Base-by-base conservation (phyloP, 2,888 invertebrate genomes). In the Arge pagana region DNA sequence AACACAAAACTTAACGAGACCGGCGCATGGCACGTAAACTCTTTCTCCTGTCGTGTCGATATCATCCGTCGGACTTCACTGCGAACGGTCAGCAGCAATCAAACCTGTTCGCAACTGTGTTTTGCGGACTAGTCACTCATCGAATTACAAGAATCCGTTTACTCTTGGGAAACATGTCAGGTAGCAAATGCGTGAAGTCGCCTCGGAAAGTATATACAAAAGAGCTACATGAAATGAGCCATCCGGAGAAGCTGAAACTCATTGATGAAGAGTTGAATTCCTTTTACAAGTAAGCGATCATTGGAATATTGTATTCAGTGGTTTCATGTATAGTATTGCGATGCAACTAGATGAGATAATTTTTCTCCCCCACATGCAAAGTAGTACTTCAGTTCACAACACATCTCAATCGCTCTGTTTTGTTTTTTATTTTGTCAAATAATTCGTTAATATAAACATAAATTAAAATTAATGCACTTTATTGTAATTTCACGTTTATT, bases 251-350 rank as follows among this genome's bases (percentile, higher is more conserved):
- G 53, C 57, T 76, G 23, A 66, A 65, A 45, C 68, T 76, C 51
- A 75, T 76, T 49, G 76, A 76, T 51, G 76, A 76, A 48, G 76
- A 76, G 43, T 62, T 76, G 26, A 76, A 72, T 57, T 67, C 71
- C 11, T 76, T 76, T 61, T 75, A 75, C 66, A 76, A 73, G 76
- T 76, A 63, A 66, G 60, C 6, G 16, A 23, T 23, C 15, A 35
- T 37, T 33, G 2, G 10, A 21, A 24, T 33, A 31, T 26, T 19
- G 18, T 19, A 26, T 50, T 24, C 21, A 23, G 10, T 48, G 3
- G 8, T 31, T 45, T 18, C n/a, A 8, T 16, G 4, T 36, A 8
- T 36, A 15, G 18, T n/a, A n/a, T n/a, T n/a, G n/a, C n/a, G n/a
- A n/a, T n/a, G n/a, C n/a, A n/a, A n/a, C n/a, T n/a, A n/a, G n/a